Conservation (phyloP, 2,113 vertebrate species). For the Caretta caretta region DNA sequence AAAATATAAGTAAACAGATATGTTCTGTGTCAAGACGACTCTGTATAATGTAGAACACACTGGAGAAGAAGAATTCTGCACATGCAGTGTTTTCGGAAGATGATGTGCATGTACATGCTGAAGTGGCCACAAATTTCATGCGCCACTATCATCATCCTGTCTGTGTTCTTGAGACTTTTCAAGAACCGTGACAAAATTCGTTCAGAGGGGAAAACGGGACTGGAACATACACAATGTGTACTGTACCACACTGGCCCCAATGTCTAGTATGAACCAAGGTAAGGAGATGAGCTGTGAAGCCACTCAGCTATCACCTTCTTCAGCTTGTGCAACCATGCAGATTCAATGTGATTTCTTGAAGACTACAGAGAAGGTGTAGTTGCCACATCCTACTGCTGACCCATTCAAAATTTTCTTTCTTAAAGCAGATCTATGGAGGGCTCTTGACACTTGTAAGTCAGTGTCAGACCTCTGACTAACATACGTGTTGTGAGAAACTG, state of each 20-base stretch:
- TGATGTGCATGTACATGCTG: neutral
- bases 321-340: neutral
- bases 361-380: neutral
- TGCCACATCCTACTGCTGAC: neutral
- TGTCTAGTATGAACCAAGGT: neutral
- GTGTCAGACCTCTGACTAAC: neutral
- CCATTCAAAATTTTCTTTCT: neutral
- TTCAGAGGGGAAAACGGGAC: neutral
- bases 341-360: neutral
- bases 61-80: neutral
- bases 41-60: neutral
- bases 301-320: neutral
- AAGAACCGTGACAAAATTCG: neutral
- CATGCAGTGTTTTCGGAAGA: neutral
- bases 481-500: neutral
- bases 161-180: neutral
- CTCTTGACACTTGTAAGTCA: neutral
- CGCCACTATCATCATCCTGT: neutral
- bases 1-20: neutral
- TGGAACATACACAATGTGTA: neutral
- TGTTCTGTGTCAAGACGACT: neutral
- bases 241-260: neutral
- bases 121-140: neutral
- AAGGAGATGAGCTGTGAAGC: neutral
- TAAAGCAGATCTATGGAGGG: neutral